Evolutionary conservation across 2,888 invertebrate genomes (phyloP).

Genomic region (Philhelius pedissequus): DNA sequence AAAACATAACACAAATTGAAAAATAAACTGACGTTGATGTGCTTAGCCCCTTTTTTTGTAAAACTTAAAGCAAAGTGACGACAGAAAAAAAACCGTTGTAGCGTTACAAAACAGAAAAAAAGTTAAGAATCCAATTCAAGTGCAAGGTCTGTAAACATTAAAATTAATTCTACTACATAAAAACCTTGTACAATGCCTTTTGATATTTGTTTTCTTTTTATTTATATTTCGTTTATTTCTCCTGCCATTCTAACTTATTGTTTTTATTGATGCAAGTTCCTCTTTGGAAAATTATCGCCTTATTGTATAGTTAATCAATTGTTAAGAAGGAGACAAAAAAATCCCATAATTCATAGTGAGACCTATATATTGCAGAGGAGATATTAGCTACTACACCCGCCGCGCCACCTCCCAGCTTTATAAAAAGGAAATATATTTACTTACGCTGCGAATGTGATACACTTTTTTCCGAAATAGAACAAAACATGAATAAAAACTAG

Average conservation of each 20-base stretch:
- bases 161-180: conserved; percentile 44
- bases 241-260: conserved; percentile 5
- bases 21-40: conserved; percentile 51
- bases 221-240: conserved; percentile 16
- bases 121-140: conserved; percentile 61
- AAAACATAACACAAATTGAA: conserved; percentile 14
- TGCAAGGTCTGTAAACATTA: conserved; percentile 68
- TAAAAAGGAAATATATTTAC: conserved; percentile 9
- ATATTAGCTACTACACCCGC: conserved; percentile 42
- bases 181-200: conserved; percentile 45
- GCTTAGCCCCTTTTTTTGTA: conserved; percentile 18
- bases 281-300: not conserved
- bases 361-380: conserved; percentile 56
- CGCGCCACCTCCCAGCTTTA: conserved; percentile 41
- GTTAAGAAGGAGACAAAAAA: conserved; percentile 27
- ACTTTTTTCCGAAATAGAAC: conserved; percentile 23
- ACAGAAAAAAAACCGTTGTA: conserved; percentile 50
- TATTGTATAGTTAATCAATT: conserved; percentile 19
- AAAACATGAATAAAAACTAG: not conserved
- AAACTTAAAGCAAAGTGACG: conserved; percentile 43
- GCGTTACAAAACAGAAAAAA: conserved; percentile 58
- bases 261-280: conserved; percentile 22
- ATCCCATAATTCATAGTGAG: conserved; percentile 8
- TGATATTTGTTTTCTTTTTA: conserved; percentile 20
- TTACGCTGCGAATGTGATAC: conserved; percentile 51